These are phyloP conservation scores for Synanthedon tipuliformis DNA, from an alignment of 2,888 invertebrate species.

Conservation along the genomic window DNA sequence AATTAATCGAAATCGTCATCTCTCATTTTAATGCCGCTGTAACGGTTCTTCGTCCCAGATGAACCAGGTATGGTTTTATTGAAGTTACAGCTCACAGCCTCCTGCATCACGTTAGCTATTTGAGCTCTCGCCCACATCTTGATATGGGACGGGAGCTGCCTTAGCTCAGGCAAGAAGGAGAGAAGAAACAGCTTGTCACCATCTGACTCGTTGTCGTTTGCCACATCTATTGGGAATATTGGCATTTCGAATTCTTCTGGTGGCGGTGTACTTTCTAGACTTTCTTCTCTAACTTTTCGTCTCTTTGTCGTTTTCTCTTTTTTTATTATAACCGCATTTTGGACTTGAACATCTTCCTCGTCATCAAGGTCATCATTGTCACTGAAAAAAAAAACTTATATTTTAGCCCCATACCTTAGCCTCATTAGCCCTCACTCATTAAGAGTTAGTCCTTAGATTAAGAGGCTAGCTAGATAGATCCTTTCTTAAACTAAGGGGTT, in stretches of 20 bases:
- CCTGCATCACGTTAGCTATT: constrained; percentile 58
- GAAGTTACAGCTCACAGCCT: constrained; percentile 46
- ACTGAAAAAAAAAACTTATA: constrained; percentile 4
- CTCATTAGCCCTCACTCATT: no score
- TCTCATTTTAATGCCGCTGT: constrained; percentile 22
- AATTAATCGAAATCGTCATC: constrained; percentile 25
- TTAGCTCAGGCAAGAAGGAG: constrained; percentile 57
- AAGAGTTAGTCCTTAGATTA: no score
- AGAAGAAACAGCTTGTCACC: constrained; percentile 48
- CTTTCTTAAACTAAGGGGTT: no score
- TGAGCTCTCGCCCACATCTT: constrained; percentile 63
- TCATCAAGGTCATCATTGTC: constrained; percentile 5
- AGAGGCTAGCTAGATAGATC: no score
- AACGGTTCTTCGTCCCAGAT: constrained; percentile 12
- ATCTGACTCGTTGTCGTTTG: constrained; percentile 29
- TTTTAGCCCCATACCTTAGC: background rate
- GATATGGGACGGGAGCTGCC: constrained; percentile 44
- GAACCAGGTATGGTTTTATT: constrained; percentile 29
- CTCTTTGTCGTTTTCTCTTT: constrained; percentile 4
- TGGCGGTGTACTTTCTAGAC: constrained; percentile 8
- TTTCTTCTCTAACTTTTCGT: constrained; percentile 1
- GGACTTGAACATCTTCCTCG: no score
- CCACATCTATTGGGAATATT: constrained; percentile 29
- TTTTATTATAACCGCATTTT: background rate
- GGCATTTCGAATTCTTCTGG: constrained; percentile 48